Base-by-base conservation (phyloP, 2,113 vertebrate species). In the Collichthys lucidus region DNA sequence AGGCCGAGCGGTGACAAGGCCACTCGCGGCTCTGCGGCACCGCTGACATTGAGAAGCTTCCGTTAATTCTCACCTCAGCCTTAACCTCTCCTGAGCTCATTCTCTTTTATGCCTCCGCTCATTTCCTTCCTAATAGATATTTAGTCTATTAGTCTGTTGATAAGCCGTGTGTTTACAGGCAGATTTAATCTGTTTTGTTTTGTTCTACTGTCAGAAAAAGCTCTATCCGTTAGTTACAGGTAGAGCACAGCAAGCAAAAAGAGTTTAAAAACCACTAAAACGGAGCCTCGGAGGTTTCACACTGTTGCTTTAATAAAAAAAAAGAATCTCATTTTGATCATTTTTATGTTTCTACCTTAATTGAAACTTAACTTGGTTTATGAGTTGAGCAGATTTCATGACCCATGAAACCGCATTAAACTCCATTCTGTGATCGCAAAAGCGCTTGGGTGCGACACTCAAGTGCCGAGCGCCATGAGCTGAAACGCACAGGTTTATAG, bases 281-380 rank as follows among this genome's bases (percentile, higher is more conserved):
- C 15, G 22, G 56, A 78, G 61, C 35, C 14, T 47, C 20, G 26
- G 31, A 74, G 46, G 60, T n/a, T 79, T 63, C 46, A 24, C 79
- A 40, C 22, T 61, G 57, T 19, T 40, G 3, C 52, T 70, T 70
- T 73, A 77, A 78, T 68, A 81, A 78, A 80, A 61, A 60, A 20
- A 61, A 60, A 20, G 7, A 75, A 83, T 81, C 47, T 44, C 68
- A 65, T 81, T 89, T 77, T 73, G 53, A 84, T 86, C 46, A 35
- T 71, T 90, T 90, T 89, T 79, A 93, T 90, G 84, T 84, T 89
- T 93, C 87, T n/a, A 74, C 61, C 55, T 79, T 88, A 91, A 92
- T 73, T 87, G 82, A 89, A 90, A 86, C 56, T 81, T 82, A 87
- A 77, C 68, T 83, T 75, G 80, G 71, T 90, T 91, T 89, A 93